These are phyloP conservation scores for Trematocara stigmaticum DNA, from an alignment of 2,113 vertebrate species.

Conservation along the genomic window DNA sequence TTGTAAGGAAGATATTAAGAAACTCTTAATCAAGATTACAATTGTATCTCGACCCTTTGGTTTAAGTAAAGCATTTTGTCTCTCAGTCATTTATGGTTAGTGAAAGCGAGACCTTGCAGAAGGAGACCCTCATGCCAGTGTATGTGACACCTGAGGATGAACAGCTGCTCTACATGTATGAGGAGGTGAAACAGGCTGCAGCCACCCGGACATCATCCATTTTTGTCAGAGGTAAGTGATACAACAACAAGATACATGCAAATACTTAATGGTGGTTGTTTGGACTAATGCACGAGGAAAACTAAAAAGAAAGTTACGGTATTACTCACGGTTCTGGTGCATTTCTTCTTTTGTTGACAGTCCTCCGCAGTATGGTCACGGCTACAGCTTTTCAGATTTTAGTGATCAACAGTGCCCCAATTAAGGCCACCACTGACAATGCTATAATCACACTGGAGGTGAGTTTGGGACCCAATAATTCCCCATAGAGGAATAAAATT, in stretches of 20 bases:
- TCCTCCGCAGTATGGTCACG: slow-evolving; percentile 75
- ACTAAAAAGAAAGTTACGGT: not conserved
- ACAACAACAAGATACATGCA: not conserved
- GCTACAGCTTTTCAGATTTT: slow-evolving; percentile 76
- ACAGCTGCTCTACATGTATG: slow-evolving; percentile 75
- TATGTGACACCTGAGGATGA: slow-evolving; percentile 73
- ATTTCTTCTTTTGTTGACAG: slow-evolving; percentile 33
- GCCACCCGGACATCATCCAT: slow-evolving; percentile 63
- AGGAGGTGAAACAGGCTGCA: slow-evolving; percentile 70
- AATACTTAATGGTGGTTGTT: not conserved
- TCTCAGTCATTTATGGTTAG: slow-evolving; percentile 71
- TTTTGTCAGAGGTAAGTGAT: slow-evolving; percentile 65
- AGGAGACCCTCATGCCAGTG: slow-evolving; percentile 67
- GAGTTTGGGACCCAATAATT: not conserved
- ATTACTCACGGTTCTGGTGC: not conserved
- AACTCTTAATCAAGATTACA: not conserved
- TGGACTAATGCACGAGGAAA: not conserved
- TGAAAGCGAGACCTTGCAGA: slow-evolving; percentile 61
- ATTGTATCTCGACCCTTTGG: not conserved
- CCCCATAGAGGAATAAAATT: not conserved
- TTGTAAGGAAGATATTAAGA: not conserved
- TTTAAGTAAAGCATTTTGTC: not conserved
- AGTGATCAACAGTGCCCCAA: slow-evolving; percentile 66
- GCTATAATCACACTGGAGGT: slow-evolving; percentile 73
- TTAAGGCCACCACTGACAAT: slow-evolving; percentile 67